A percentile compares a stretch with the other conserved stretches of the same genome.
Evolutionary conservation across 2,888 invertebrate species (phyloP).

Genomic region (Troides aeacus): DNA sequence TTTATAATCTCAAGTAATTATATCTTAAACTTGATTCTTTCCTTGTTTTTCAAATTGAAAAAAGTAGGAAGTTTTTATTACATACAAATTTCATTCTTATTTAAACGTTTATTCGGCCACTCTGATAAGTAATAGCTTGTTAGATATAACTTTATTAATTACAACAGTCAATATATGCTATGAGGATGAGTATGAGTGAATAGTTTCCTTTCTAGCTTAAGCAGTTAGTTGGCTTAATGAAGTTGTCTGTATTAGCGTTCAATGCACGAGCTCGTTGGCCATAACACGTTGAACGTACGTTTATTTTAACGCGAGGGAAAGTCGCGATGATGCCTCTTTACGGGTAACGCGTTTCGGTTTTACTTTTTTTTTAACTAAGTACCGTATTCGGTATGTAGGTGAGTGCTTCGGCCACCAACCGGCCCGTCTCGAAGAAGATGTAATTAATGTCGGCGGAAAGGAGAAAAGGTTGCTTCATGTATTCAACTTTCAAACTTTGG

Average conservation of each 20-base stretch:
- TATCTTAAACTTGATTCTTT: no score
- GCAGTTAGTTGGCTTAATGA: constrained; percentile 15
- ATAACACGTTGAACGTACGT: constrained; percentile 12
- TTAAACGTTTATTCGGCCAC: no score
- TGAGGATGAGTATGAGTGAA: neutral
- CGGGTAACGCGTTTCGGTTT: constrained; percentile 24
- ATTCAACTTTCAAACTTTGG: neutral
- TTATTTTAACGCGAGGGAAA: constrained; percentile 50
- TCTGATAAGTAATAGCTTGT: no score
- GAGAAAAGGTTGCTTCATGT: constrained; percentile 13
- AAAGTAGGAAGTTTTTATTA: no score
- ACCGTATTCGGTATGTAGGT: constrained; percentile 30
- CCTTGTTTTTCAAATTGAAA: no score
- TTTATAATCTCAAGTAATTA: no score
- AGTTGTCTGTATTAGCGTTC: constrained; percentile 15
- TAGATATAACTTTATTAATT: no score
- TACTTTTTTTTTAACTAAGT: constrained; percentile 26
- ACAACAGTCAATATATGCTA: neutral
- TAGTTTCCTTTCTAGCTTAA: constrained; percentile 23
- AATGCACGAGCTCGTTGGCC: constrained; percentile 14
- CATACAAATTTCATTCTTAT: no score
- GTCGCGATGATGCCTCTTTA: constrained; percentile 41
- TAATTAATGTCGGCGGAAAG: constrained; percentile 15
- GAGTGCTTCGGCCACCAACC: constrained; percentile 6
- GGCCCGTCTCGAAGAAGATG: constrained; percentile 13